Percentiles rank a stretch among this genome's conserved stretches.
These are phyloP conservation scores for Ommatoiulus sabulosus DNA, from an alignment of 2,888 invertebrate species.

Conservation along the genomic window DNA sequence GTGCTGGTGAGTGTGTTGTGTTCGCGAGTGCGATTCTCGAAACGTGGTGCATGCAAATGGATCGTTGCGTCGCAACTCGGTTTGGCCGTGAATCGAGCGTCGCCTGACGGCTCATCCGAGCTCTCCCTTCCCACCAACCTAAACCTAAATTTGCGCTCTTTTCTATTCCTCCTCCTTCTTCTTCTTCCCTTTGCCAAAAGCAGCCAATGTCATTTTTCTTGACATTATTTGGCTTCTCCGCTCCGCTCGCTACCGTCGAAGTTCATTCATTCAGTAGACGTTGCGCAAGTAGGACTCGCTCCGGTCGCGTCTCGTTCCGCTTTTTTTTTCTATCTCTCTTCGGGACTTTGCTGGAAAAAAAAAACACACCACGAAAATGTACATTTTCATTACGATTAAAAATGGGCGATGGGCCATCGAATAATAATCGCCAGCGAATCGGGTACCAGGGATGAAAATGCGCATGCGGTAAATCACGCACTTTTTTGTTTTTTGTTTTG, in stretches of 20 bases:
- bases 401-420: background rate
- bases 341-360: background rate
- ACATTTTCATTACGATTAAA: background rate
- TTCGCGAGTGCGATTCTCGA: no score
- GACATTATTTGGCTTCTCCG: constrained; percentile 28
- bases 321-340: background rate
- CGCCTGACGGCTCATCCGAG: background rate
- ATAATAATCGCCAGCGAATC: background rate
- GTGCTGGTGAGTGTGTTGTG: no score
- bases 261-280: constrained; percentile 31
- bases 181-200: background rate
- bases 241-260: background rate
- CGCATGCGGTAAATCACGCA: constrained; percentile 14
- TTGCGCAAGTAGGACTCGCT: background rate
- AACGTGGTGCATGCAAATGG: no score
- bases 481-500: background rate
- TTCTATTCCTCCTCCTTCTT: background rate
- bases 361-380: no score
- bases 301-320: background rate
- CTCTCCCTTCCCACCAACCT: background rate
- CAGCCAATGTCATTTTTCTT: constrained; percentile 36
- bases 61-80: no score
- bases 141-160: background rate
- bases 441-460: constrained; percentile 13
- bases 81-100: background rate